These are phyloP conservation scores for Telenomus remus DNA, from an alignment of 1,140 invertebrate genomes.

Conservation along the genomic window DNA sequence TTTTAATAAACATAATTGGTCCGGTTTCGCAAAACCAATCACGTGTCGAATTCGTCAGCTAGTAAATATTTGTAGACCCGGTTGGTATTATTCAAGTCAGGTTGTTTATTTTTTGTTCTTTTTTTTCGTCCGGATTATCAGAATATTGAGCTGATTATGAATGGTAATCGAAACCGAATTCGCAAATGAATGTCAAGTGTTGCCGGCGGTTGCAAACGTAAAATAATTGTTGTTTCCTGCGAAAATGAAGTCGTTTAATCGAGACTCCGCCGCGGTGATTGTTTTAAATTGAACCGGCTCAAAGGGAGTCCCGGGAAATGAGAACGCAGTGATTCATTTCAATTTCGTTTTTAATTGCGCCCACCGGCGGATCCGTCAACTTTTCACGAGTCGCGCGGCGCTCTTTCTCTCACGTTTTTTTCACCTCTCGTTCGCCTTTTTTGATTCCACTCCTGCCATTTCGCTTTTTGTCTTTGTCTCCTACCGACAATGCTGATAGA, in stretches of 20 bases:
- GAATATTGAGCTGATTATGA: too few species aligned
- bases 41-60: too few species aligned
- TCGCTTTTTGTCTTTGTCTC: neutral
- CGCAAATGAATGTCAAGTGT: too few species aligned
- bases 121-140: too few species aligned
- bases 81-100: too few species aligned
- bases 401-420: conserved; percentile 6
- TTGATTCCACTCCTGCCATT: neutral
- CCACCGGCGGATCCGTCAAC: conserved; percentile 43
- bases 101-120: too few species aligned
- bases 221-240: neutral
- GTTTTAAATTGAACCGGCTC: conserved; percentile 2
- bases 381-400: conserved; percentile 28
- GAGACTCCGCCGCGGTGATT: neutral
- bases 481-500: conserved; percentile 29
- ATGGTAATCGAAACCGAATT: too few species aligned
- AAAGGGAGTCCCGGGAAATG: conserved; percentile 10
- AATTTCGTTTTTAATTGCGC: conserved; percentile 63
- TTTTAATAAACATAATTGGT: too few species aligned
- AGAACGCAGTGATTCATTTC: conserved; percentile 42
- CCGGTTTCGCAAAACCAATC: too few species aligned
- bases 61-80: too few species aligned
- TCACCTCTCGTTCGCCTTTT: neutral
- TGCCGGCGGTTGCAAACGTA: neutral
- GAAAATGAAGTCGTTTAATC: conserved; percentile 4